Percentiles rank a stretch among this genome's conserved stretches.
Conservation (phyloP, 1,140 invertebrate species). For the Chymomyza costata region DNA sequence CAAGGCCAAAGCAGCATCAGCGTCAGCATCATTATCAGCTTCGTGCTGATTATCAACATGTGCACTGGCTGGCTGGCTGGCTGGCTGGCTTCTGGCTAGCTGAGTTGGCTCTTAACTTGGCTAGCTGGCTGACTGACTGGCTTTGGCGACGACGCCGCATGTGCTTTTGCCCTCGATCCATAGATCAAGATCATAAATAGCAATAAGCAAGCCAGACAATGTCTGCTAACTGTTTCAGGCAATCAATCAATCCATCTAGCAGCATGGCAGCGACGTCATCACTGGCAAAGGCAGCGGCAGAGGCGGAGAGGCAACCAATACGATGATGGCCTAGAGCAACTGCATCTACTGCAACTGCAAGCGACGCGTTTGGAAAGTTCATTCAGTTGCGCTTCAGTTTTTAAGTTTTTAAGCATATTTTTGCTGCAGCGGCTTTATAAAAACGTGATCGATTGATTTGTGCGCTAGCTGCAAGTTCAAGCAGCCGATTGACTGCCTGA, state of each 20-base stretch:
- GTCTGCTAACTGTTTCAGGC: constrained; percentile 75
- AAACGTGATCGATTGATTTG: constrained; percentile 75
- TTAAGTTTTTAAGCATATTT: constrained; percentile 21
- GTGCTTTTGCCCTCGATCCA: constrained; percentile 74
- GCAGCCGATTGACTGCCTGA: constrained; percentile 71
- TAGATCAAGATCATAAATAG: constrained; percentile 75
- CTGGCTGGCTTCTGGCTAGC: constrained; percentile 2
- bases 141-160: constrained; percentile 49
- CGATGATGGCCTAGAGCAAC: constrained; percentile 13
- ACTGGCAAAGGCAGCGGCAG: constrained; percentile 23
- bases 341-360: constrained; percentile 12
- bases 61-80: constrained; percentile 51
- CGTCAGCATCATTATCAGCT: constrained; percentile 21
- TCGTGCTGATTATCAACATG: constrained; percentile 69
- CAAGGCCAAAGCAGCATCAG: background rate
- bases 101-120: background rate
- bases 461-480: constrained; percentile 70
- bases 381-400: constrained; percentile 62
- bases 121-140: background rate
- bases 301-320: constrained; percentile 34
- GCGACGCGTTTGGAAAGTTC: constrained; percentile 67
- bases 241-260: constrained; percentile 74
- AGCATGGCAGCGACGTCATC: constrained; percentile 23
- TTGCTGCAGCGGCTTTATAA: constrained; percentile 40
- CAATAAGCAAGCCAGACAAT: constrained; percentile 73